Percentiles rank a stretch among this genome's conserved stretches.
These are phyloP conservation scores for Falco cherrug DNA, from an alignment of 2,797 vertebrate species.

Conservation along the genomic window DNA sequence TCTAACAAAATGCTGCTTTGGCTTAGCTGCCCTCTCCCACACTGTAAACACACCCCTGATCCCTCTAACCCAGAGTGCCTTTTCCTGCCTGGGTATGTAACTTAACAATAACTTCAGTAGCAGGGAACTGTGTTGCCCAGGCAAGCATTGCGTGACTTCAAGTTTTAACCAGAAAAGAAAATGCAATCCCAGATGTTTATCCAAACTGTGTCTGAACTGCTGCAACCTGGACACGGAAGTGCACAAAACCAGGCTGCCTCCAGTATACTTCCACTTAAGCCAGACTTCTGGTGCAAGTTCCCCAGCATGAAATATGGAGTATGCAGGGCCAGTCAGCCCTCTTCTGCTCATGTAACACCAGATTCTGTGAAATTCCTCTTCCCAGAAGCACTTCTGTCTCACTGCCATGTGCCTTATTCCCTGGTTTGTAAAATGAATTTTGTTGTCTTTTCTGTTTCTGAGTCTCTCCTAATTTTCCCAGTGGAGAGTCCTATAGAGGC, in stretches of 20 bases:
- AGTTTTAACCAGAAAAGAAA: slow-evolving; percentile 19
- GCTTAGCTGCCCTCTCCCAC: background rate
- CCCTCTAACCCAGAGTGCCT: background rate
- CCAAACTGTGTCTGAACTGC: background rate
- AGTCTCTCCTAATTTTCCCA: background rate
- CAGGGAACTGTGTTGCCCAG: background rate
- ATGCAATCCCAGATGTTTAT: background rate
- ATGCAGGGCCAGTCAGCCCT: background rate
- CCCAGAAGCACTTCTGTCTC: background rate
- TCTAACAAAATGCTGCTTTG: slow-evolving; percentile 46
- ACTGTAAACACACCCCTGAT: background rate
- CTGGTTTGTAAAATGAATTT: background rate
- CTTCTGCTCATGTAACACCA: background rate
- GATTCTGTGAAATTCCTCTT: background rate
- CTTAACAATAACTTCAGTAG: background rate
- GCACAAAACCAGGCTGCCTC: background rate
- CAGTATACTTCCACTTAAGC: background rate
- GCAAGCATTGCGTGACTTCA: background rate
- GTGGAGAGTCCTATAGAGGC: background rate
- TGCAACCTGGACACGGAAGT: background rate
- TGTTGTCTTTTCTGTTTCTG: background rate
- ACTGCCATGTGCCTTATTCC: background rate
- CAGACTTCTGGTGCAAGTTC: background rate
- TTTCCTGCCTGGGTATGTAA: background rate
- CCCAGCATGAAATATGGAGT: background rate